These are phyloP conservation scores for Melangyna quadrimaculata DNA, from an alignment of 2,888 invertebrate species.

Conservation along the genomic window DNA sequence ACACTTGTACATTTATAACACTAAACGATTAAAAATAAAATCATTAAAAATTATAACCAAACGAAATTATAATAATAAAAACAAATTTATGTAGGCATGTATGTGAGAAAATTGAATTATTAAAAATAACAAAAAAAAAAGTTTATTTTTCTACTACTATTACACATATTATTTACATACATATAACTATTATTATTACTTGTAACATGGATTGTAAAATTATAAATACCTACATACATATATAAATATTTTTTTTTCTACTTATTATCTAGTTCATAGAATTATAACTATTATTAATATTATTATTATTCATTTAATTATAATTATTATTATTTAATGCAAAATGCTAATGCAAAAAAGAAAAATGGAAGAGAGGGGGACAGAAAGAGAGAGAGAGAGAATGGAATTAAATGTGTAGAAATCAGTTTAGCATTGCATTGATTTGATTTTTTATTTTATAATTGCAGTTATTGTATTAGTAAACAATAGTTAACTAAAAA, in stretches of 20 bases:
- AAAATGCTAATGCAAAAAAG: constrained; percentile 14
- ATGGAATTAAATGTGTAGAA: constrained; percentile 27
- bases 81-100: neutral
- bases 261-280: constrained; percentile 44
- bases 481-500: constrained; percentile 28
- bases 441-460: constrained; percentile 30
- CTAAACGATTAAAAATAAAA: constrained; percentile 13
- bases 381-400: neutral
- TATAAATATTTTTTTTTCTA: constrained; percentile 46
- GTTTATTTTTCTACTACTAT: constrained; percentile 31
- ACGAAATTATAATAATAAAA: neutral
- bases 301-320: constrained; percentile 14
- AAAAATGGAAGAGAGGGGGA: neutral
- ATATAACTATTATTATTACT: constrained; percentile 1
- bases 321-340: constrained; percentile 28
- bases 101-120: neutral
- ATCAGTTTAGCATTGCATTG: constrained; percentile 27
- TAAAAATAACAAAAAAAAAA: neutral
- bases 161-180: neutral
- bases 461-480: constrained; percentile 36
- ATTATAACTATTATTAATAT: constrained; percentile 20
- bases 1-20: constrained; percentile 44
- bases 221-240: constrained; percentile 45
- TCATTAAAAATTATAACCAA: neutral
- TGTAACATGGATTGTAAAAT: constrained; percentile 45